A percentile compares a stretch with the other conserved stretches of the same genome.
phyloP scores from a whole-genome alignment of 1,140 invertebrate species.

The Drosophila gunungcola region DNA sequence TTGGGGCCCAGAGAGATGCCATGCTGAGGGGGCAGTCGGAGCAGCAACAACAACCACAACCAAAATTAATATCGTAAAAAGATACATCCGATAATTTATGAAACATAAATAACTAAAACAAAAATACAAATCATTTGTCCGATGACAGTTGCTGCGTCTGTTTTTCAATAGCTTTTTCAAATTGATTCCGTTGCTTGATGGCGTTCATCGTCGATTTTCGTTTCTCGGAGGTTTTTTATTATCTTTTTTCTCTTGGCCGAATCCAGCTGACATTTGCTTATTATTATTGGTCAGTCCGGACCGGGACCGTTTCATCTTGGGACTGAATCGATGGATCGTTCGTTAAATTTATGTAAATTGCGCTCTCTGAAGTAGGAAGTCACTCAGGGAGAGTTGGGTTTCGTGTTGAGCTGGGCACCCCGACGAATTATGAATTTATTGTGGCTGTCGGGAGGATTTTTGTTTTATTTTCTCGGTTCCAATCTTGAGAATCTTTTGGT shows the following conservation, averaged over 20 bases:
- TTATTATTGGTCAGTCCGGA: constrained; percentile 38
- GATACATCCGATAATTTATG: constrained; percentile 84
- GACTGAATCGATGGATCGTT: constrained; percentile 24
- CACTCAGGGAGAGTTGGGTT: constrained; percentile 34
- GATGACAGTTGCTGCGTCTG: constrained; percentile 59
- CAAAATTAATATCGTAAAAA: constrained; percentile 72
- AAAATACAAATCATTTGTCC: constrained; percentile 84
- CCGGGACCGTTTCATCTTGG: constrained; percentile 52
- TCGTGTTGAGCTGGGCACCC: constrained; percentile 35
- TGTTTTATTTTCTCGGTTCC: constrained; percentile 37
- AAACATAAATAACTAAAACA: constrained; percentile 83
- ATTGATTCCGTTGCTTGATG: constrained; percentile 61
- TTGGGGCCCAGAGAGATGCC: constrained; percentile 13
- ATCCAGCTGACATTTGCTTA: constrained; percentile 50
- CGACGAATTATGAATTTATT: constrained; percentile 62
- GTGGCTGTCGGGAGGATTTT: constrained; percentile 49
- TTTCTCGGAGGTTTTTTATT: constrained; percentile 23
- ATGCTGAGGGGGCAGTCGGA: constrained; percentile 22
- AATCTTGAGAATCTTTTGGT: constrained; percentile 31
- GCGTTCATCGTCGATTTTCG: constrained; percentile 46
- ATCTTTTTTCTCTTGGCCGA: constrained; percentile 26
- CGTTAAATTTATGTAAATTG: constrained; percentile 59
- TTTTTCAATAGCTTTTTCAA: constrained; percentile 60
- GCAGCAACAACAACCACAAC: constrained; percentile 17
- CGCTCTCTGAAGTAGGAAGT: constrained; percentile 53